Evolutionary conservation across 1,140 invertebrate genomes (phyloP), one percentile per base, ranked within the genome.

Genomic region (Delia radicum): DNA sequence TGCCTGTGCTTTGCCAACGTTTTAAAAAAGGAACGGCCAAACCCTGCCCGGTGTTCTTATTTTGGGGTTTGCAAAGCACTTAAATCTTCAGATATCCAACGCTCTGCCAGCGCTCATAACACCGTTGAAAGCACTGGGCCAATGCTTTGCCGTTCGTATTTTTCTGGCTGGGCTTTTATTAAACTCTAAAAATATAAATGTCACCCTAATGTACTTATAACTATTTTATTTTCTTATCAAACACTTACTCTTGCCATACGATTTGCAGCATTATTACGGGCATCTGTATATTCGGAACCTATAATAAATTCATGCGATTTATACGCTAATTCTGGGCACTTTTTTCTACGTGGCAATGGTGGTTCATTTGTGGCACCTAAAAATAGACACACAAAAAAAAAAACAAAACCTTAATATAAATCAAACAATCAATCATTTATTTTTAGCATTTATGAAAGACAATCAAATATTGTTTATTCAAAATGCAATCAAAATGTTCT

Each of bases 321-420:
- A 89, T 95, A 94, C 78, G 94, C 94, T 81, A 95, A 89, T 79
- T 94, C 93, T 46, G 94, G 94, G 86, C 93, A 93, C 89, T 95
- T 95, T 90, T 95, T 95, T 81, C 93, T 90, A 76, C 94, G 90
- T 75, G 93, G 93, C 87, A 95, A 90, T 75, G 93, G 92, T 75
- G 94, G 94, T 87, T 95, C 94, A 88, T 92, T 89, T 77, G 82
- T 85, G 77, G 81, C 77, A 79, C 83, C 83, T 85, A 78, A 75
- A 46, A 73, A 63, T 62, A 46, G 37, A 73, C 24, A 75, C 76
- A 65, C 0, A 24, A 18, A 72, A 31, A 5, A 18, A 72, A 42
- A 24, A 55, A 21, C 4, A 10, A 28, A 1, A 15, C n/a, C 33
- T 33, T 33, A 33, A 33, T 5, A 33, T 33, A 33, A 37, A 18